A percentile compares a stretch with the other conserved stretches of the same genome.
These are phyloP conservation scores for Lochmaea capreae DNA, from an alignment of 2,888 invertebrate genomes.

Conservation along the genomic window DNA sequence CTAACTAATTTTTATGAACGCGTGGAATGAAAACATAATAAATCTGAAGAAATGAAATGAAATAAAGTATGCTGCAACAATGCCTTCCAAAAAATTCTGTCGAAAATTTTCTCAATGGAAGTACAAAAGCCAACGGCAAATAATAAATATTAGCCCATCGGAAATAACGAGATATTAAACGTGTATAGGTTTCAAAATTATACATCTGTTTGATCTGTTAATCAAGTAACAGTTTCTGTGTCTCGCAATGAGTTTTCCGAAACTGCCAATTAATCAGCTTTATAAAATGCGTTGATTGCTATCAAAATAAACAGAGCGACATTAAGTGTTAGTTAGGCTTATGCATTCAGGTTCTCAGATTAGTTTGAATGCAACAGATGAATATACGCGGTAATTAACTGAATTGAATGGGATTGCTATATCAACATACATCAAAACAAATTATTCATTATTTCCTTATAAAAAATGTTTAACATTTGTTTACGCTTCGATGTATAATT, in stretches of 20 bases:
- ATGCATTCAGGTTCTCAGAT: background rate
- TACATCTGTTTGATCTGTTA: background rate
- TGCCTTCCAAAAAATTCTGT: too few relatives aligned
- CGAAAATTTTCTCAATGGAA: too few relatives aligned
- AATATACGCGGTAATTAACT: background rate
- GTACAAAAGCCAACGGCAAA: too few relatives aligned
- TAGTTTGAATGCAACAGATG: background rate
- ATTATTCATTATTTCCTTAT: too few relatives aligned
- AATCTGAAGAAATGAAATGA: too few relatives aligned
- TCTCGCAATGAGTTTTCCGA: background rate
- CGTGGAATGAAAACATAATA: too few relatives aligned
- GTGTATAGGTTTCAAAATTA: background rate
- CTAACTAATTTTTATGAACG: too few relatives aligned
- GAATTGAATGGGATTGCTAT: too few relatives aligned
- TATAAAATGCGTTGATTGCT: background rate
- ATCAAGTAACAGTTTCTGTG: background rate
- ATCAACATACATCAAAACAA: too few relatives aligned
- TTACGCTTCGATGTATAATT: too few relatives aligned
- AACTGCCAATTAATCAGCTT: background rate
- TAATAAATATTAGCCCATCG: background rate
- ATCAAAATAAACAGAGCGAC: background rate
- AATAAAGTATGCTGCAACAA: too few relatives aligned
- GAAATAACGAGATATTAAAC: background rate
- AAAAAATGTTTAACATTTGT: too few relatives aligned
- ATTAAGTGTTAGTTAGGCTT: background rate